Base-by-base conservation (phyloP, 2,797 vertebrate genomes). In the Rhinella marina region DNA sequence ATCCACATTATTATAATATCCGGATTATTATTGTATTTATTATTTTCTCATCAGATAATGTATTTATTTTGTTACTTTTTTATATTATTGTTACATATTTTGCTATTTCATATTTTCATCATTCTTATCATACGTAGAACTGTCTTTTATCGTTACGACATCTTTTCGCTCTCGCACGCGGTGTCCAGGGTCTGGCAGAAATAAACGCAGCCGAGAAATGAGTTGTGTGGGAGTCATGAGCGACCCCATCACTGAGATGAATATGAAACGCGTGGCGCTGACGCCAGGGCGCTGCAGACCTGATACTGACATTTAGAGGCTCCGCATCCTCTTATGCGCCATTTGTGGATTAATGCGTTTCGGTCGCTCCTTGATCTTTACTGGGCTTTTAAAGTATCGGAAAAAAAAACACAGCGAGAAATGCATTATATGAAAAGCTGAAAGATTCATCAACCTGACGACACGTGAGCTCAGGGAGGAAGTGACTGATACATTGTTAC, bases 281-380 rank as follows among this genome's bases (percentile, higher is more conserved):
- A 61, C 41, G 41, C 5, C 41, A 41, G 41, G 41, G 59, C 21
- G 19, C 62, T 10, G 23, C 21, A 5, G 62, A 64, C 64, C 25
- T 16, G 27, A 29, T 70, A 32, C 16, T 72, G 68, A 72, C 68
- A 32, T 72, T 72, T 72, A 72, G 16, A 41, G 19, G 29, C 32
- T 19, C 2, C 1, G 16, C 6, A 72, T 68, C 13, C 16, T 72
- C 7, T 32, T 41, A 72, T 19, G 2, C 4, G 8, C 23, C 2
- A 19, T 25, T 52, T 27, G 16, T 56, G 23, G 12, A 77, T 52
- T 50, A 13, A 54, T 54, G 13, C 7, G 4, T 14, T 66, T 10
- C 12, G 41, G 16, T 66, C 29, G 12, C 81, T 25, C 81, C 32
- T 50, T 50, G 81, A 82, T 14, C 61, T 82, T 82, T 66, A n/a